Evolutionary conservation across 2,888 invertebrate genomes (phyloP).

Genomic region (Mystacides longicornis): DNA sequence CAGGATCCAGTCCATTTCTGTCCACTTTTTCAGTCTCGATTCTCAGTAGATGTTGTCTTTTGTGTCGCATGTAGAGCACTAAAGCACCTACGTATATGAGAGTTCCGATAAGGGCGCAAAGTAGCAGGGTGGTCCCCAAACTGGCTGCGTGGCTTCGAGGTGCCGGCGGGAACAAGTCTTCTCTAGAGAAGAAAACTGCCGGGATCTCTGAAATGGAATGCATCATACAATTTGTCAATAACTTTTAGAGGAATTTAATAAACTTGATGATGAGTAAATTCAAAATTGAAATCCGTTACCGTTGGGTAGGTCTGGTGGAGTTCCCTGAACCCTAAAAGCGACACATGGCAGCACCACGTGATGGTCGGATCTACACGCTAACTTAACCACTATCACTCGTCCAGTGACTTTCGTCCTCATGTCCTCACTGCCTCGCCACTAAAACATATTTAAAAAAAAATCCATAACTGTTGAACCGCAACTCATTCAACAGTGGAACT

Average conservation of each 20-base stretch:
- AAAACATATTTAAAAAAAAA: too few relatives aligned
- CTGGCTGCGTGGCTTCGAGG: constrained; percentile 32
- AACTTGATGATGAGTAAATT: neutral
- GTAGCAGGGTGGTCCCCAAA: constrained; percentile 14
- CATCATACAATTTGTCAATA: neutral
- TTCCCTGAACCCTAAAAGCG: constrained; percentile 76
- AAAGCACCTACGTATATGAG: constrained; percentile 15
- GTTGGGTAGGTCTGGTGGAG: constrained; percentile 52
- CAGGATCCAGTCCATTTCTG: neutral
- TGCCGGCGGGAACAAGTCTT: constrained; percentile 24
- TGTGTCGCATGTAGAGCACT: constrained; percentile 14
- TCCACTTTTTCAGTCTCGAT: constrained; percentile 1
- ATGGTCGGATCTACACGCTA: constrained; percentile 65
- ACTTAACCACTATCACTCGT: constrained; percentile 67
- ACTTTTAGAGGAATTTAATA: neutral
- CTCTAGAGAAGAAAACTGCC: constrained; percentile 26
- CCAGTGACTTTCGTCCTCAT: constrained; percentile 70
- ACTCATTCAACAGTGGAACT: too few relatives aligned
- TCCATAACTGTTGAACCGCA: too few relatives aligned
- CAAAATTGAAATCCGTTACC: constrained; percentile 36
- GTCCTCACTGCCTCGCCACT: constrained; percentile 79
- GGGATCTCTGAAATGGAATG: constrained; percentile 16
- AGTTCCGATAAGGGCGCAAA: constrained; percentile 16
- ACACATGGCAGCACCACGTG: constrained; percentile 73
- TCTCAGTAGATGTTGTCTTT: neutral